A percentile compares a stretch with the other conserved stretches of the same genome.
These are phyloP conservation scores for Enteromius thamalakanensis DNA, from an alignment of 2,797 vertebrate species.

Conservation along the genomic window DNA sequence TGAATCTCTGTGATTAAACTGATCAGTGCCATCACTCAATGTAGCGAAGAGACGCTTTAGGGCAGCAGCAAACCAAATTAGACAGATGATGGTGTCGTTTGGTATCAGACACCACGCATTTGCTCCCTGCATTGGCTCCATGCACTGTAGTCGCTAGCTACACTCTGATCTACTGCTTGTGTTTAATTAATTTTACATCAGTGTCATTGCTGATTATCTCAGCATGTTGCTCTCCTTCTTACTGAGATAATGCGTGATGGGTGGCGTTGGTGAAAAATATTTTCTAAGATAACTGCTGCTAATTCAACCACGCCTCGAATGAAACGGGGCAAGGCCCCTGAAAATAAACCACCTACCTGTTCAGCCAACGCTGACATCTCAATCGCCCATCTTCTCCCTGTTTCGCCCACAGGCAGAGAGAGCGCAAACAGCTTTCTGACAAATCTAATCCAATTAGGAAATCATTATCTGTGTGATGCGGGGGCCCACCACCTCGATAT, in stretches of 20 bases:
- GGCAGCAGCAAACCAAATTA: slow-evolving; percentile 59
- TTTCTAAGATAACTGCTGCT: slow-evolving; percentile 70
- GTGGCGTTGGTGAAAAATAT: slow-evolving; percentile 67
- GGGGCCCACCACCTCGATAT: slow-evolving; percentile 44
- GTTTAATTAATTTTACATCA: slow-evolving; percentile 76
- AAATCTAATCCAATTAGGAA: slow-evolving; percentile 65
- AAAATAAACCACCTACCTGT: slow-evolving; percentile 65
- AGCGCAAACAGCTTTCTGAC: slow-evolving; percentile 56
- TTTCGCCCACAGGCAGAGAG: slow-evolving; percentile 35
- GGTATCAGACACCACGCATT: slow-evolving; percentile 43
- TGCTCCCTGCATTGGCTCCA: slow-evolving; percentile 4
- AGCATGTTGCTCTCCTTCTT: slow-evolving; percentile 61
- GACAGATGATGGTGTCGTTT: slow-evolving; percentile 48
- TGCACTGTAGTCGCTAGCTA: slow-evolving; percentile 30
- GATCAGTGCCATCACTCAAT: slow-evolving; percentile 61
- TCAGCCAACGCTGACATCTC: slow-evolving; percentile 63
- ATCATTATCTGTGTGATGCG: slow-evolving; percentile 59
- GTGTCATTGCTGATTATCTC: slow-evolving; percentile 74
- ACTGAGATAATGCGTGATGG: slow-evolving; percentile 69
- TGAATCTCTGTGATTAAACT: slow-evolving; percentile 58
- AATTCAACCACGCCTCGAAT: slow-evolving; percentile 67
- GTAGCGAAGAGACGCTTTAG: slow-evolving; percentile 54
- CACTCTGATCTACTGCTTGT: slow-evolving; percentile 49
- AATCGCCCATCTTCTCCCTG: slow-evolving; percentile 56
- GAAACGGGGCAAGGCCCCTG: slow-evolving; percentile 45